Conservation (phyloP, 2,888 invertebrate genomes). For the Cryptus viduatorius region DNA sequence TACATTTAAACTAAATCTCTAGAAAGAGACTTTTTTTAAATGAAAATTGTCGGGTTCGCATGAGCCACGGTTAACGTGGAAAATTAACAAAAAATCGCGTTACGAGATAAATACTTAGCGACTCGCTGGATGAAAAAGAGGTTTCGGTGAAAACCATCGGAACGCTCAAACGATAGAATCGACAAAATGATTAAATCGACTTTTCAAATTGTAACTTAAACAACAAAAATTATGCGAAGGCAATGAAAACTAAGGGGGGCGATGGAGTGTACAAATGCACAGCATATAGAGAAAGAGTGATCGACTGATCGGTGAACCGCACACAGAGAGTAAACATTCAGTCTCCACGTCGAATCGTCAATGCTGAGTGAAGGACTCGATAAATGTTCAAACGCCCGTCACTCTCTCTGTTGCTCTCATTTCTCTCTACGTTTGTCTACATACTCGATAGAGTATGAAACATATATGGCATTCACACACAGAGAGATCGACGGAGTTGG, state of each 20-base stretch:
- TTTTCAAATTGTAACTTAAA: not conserved
- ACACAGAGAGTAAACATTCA: constrained; percentile 42
- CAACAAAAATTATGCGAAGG: not conserved
- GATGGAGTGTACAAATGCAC: constrained; percentile 9
- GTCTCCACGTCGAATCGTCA: constrained; percentile 34
- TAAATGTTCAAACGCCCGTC: constrained; percentile 59
- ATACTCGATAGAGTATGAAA: not conserved
- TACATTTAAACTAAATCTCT: not conserved
- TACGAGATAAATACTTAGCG: no score
- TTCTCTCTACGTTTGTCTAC: not conserved
- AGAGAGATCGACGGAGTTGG: not conserved
- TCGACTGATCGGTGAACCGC: constrained; percentile 48
- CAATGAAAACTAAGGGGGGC: not conserved
- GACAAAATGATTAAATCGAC: not conserved
- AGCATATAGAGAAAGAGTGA: constrained; percentile 38
- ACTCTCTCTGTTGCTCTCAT: constrained; percentile 17
- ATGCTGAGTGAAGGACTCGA: constrained; percentile 53
- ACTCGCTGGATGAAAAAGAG: no score
- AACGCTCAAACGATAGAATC: no score
- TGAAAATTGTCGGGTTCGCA: not conserved
- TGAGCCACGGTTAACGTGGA: not conserved
- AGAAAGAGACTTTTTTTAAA: not conserved
- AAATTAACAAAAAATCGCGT: not conserved
- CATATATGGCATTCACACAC: not conserved
- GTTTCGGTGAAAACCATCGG: no score